These are phyloP conservation scores for Goniozus legneri DNA, from an alignment of 1,140 invertebrate genomes.

Conservation along the genomic window DNA sequence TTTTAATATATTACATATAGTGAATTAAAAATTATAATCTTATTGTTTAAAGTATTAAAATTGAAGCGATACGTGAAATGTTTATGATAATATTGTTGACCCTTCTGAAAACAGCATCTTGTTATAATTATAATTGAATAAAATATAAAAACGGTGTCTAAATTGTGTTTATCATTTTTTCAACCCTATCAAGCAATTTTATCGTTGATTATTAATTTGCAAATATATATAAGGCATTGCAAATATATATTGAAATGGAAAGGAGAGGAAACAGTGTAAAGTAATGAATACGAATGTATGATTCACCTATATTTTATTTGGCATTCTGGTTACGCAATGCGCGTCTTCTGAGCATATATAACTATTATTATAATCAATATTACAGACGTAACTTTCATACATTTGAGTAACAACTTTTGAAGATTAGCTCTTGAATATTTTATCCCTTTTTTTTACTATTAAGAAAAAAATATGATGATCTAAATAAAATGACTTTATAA, in stretches of 20 bases:
- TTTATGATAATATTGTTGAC: constrained; percentile 52
- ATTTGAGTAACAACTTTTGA: no score
- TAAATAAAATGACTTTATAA: constrained; percentile 26
- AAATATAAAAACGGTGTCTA: constrained; percentile 45
- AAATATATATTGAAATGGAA: no score
- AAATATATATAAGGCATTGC: no score
- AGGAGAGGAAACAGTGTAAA: no score
- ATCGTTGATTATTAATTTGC: no score
- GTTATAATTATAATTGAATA: constrained; percentile 51
- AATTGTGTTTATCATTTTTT: constrained; percentile 9
- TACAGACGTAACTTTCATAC: not conserved
- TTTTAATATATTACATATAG: constrained; percentile 53
- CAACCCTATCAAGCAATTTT: constrained; percentile 8
- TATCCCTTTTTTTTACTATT: not conserved
- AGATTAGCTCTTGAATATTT: not conserved
- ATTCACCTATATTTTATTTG: no score
- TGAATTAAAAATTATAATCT: constrained; percentile 49
- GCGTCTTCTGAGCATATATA: not conserved
- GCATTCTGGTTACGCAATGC: no score
- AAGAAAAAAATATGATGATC: no score
- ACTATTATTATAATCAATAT: not conserved
- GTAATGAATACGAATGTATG: no score
- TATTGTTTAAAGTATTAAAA: constrained; percentile 52
- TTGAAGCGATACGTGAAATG: constrained; percentile 47
- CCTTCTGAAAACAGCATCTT: constrained; percentile 47